Evolutionary conservation across 2,797 vertebrate species (phyloP).

Genomic region (Borostomias antarcticus): DNA sequence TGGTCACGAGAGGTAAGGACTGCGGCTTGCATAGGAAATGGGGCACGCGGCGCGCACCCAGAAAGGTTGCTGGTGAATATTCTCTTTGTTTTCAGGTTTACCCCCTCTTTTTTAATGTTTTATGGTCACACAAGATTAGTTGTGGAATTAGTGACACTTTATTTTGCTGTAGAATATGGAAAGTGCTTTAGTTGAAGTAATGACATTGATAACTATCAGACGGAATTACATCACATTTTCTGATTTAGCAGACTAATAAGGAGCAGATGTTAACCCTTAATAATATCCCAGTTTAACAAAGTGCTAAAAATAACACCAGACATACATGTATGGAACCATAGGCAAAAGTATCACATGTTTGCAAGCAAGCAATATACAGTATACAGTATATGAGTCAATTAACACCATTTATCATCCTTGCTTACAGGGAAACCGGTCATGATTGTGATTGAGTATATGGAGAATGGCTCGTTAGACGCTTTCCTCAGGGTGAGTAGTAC

Average conservation of each 20-base stretch:
- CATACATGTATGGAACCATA: conserved; percentile 19
- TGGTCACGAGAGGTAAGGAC: conserved; percentile 85
- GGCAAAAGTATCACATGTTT: conserved; percentile 31
- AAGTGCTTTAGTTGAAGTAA: conserved; percentile 18
- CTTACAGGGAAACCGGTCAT: conserved; percentile 96
- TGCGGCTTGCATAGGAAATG: neutral
- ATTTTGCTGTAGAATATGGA: conserved; percentile 8
- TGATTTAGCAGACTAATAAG: conserved; percentile 59
- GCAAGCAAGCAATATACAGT: conserved; percentile 46
- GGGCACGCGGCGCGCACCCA: too few relatives aligned
- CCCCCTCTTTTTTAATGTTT: neutral
- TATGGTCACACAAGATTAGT: neutral
- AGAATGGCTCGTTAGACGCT: conserved; percentile 95
- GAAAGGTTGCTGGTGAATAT: neutral
- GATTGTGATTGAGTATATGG: conserved; percentile 99
- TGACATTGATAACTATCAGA: conserved; percentile 46
- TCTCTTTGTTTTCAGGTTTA: neutral
- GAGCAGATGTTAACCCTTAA: conserved; percentile 71
- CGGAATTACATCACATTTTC: conserved; percentile 50
- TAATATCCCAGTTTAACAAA: conserved; percentile 63
- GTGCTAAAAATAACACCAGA: conserved; percentile 57
- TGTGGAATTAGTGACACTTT: neutral
- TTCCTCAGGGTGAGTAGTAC: conserved; percentile 92
- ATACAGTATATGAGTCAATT: conserved; percentile 40
- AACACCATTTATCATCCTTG: conserved; percentile 35